Evolutionary conservation across 2,113 vertebrate genomes (phyloP).

Genomic region (Caracal caracal): DNA sequence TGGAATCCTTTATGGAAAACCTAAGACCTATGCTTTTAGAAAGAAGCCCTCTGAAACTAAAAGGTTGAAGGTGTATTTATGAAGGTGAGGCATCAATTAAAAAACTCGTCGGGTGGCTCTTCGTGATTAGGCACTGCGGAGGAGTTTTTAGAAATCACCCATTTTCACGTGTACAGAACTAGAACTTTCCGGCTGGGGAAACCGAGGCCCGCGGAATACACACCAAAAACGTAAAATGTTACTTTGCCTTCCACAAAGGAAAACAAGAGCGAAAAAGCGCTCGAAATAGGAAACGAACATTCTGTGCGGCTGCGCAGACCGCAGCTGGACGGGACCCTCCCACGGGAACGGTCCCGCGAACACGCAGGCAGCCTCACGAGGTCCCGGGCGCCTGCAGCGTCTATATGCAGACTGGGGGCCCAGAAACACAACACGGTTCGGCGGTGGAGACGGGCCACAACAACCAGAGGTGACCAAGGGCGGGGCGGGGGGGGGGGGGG

Average conservation of each 20-base stretch:
- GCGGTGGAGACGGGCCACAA: neutral
- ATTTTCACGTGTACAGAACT: neutral
- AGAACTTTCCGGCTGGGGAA: neutral
- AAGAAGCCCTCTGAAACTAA: neutral
- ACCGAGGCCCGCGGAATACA: neutral
- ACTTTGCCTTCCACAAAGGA: neutral
- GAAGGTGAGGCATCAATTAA: neutral
- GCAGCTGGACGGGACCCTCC: neutral
- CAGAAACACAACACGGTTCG: neutral
- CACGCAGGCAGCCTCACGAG: neutral
- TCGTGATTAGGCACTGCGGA: neutral
- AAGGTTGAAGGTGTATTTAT: neutral
- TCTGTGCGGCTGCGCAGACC: neutral
- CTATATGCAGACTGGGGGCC: fast-evolving
- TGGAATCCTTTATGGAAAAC: neutral
- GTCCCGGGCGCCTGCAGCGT: too few species aligned
- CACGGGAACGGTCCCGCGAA: fast-evolving
- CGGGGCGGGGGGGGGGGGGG: neutral
- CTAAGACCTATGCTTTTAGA: neutral
- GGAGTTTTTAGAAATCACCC: neutral
- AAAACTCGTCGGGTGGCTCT: neutral
- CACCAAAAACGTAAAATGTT: neutral
- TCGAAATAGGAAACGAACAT: fast-evolving
- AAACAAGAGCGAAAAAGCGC: neutral
- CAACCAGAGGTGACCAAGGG: neutral